Conservation (phyloP, 2,888 invertebrate species). For the Notodonta dromedarius region DNA sequence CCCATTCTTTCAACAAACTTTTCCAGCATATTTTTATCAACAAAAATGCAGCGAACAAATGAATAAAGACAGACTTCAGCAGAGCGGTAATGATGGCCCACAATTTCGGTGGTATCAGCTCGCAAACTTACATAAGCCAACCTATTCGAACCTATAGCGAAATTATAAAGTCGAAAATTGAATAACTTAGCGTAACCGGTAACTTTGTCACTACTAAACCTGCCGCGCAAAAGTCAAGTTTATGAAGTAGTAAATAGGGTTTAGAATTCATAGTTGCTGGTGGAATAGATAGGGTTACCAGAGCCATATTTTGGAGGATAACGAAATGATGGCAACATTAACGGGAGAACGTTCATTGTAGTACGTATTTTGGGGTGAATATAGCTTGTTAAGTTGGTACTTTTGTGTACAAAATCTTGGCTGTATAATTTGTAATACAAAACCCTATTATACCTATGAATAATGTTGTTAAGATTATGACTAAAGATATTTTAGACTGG, state of each 20-base stretch:
- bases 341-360: background rate
- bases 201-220: background rate
- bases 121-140: background rate
- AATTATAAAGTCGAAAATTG: background rate
- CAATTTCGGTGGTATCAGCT: conserved; percentile 3
- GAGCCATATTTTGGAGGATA: conserved; percentile 4
- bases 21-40: background rate
- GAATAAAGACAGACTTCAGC: background rate
- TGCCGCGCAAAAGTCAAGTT: background rate
- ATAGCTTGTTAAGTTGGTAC: background rate
- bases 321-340: conserved; percentile 3
- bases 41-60: conserved; percentile 4
- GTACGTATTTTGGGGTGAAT: background rate
- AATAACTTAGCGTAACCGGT: background rate
- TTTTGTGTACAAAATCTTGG: background rate
- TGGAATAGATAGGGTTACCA: background rate
- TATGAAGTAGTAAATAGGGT: background rate
- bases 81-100: background rate
- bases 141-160: background rate
- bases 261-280: background rate
- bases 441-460: no score
- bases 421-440: no score
- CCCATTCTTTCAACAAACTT: background rate
- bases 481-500: no score
- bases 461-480: no score